These are phyloP conservation scores for Mormyrus proboscirostris DNA, from an alignment of 2,797 vertebrate genomes.

Conservation along the genomic window DNA sequence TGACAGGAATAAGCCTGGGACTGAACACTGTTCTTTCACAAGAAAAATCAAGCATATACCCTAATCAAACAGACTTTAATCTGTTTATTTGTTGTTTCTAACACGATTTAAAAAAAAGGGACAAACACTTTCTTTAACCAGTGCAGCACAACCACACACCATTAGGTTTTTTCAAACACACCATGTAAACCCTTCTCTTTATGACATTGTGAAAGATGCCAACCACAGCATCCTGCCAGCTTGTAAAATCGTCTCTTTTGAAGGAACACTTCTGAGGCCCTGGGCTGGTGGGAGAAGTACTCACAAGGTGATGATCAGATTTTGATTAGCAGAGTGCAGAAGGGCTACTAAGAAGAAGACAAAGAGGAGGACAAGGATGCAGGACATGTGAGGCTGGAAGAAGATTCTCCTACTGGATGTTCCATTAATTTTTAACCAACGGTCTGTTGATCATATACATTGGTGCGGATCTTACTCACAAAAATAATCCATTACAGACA, in stretches of 20 bases:
- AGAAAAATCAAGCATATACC: background rate
- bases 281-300: background rate
- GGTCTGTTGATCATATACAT: background rate
- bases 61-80: background rate
- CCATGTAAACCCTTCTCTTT: background rate
- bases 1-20: background rate
- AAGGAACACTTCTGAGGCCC: background rate
- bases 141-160: background rate
- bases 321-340: background rate
- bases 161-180: background rate
- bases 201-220: background rate
- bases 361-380: background rate
- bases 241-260: background rate
- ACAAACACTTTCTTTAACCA: background rate
- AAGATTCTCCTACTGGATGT: background rate
- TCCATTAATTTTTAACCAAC: background rate
- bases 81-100: background rate
- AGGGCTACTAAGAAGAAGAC: background rate
- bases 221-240: background rate
- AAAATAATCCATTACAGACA: background rate
- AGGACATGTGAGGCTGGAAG: background rate
- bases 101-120: background rate
- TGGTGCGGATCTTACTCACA: background rate
- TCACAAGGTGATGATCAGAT: background rate
- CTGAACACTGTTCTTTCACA: background rate